Conservation (phyloP, 2,888 invertebrate genomes). For the Chymomyza amoena region DNA sequence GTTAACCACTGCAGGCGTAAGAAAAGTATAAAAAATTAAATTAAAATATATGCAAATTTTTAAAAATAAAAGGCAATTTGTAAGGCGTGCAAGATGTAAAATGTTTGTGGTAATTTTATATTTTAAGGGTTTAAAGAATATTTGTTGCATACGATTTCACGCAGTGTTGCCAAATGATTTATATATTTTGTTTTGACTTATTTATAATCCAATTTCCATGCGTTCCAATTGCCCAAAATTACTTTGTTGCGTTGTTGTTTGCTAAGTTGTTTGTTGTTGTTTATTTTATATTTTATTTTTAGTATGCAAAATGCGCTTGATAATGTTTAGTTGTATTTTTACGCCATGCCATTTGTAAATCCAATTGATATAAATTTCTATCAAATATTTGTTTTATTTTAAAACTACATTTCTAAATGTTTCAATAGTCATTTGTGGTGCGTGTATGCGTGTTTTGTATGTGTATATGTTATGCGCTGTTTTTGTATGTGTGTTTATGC, state of each 20-base stretch:
- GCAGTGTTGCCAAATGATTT: conserved; percentile 22
- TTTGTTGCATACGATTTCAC: conserved; percentile 27
- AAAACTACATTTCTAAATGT: conserved; percentile 40
- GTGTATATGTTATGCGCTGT: conserved; percentile 10
- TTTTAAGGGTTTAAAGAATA: conserved; percentile 9
- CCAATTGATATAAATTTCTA: conserved; percentile 1
- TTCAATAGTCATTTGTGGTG: conserved; percentile 20
- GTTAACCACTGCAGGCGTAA: conserved; percentile 73
- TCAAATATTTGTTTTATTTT: conserved; percentile 35
- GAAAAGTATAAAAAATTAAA: conserved; percentile 31
- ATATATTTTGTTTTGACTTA: conserved; percentile 13
- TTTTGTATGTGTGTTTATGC: conserved; percentile 13
- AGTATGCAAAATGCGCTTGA: conserved; percentile 55
- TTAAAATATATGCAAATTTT: conserved; percentile 10
- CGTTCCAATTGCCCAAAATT: conserved; percentile 55
- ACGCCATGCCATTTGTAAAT: conserved; percentile 55
- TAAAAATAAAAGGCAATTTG: neutral
- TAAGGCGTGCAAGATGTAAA: conserved; percentile 2
- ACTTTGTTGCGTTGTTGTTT: conserved; percentile 27
- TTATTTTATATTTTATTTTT: conserved; percentile 36
- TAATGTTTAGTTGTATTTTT: conserved; percentile 36
- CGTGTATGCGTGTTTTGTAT: conserved; percentile 20
- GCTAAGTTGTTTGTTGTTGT: conserved; percentile 28
- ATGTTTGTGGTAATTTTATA: conserved; percentile 22
- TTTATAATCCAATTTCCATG: conserved; percentile 61